Evolutionary conservation across 2,113 vertebrate species (phyloP).

Genomic region (Telmatochromis sp.): DNA sequence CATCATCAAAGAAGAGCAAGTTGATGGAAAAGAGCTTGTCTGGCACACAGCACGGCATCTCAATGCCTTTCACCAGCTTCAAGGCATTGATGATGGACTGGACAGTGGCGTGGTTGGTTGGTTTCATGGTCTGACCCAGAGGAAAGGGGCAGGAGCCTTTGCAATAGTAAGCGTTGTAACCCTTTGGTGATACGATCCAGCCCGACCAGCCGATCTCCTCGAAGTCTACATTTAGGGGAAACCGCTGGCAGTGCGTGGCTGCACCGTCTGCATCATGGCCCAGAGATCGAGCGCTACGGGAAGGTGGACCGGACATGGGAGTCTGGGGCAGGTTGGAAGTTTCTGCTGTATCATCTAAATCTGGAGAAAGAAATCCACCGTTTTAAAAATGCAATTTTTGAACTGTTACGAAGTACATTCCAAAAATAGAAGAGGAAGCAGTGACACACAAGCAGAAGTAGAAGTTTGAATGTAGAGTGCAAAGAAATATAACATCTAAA

Average conservation of each 20-base stretch:
- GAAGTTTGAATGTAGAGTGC: neutral
- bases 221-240: conserved; percentile 79
- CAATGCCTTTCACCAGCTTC: conserved; percentile 72
- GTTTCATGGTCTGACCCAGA: conserved; percentile 78
- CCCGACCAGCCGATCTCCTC: conserved; percentile 83
- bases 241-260: conserved; percentile 63
- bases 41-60: conserved; percentile 78
- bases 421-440: neutral
- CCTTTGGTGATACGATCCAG: conserved; percentile 79
- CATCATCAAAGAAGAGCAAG: conserved; percentile 79
- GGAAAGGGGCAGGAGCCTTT: conserved; percentile 79
- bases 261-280: conserved; percentile 48
- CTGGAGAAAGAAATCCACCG: conserved; percentile 9
- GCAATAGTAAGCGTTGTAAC: conserved; percentile 82
- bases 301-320: conserved; percentile 1
- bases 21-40: conserved; percentile 82
- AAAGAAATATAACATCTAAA: neutral
- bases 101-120: conserved; percentile 81
- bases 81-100: conserved; percentile 82
- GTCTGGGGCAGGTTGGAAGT: conserved; percentile 36
- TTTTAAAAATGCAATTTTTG: neutral
- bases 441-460: neutral
- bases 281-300: conserved; percentile 64
- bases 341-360: conserved; percentile 3
- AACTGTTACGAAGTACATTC: neutral